Evolutionary conservation across 2,888 invertebrate genomes (phyloP).

Genomic region (Cyclophora albipunctata): DNA sequence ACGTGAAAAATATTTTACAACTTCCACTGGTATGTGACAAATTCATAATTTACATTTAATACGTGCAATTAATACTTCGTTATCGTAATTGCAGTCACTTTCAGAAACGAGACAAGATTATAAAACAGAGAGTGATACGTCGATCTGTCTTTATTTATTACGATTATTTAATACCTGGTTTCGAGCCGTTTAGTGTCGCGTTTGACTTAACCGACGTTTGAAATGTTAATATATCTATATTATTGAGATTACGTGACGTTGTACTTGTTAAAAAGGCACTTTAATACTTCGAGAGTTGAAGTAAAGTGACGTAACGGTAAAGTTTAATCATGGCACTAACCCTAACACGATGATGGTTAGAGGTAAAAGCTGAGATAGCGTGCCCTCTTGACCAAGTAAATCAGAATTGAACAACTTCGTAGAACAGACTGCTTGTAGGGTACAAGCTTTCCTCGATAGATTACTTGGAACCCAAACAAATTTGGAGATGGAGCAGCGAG

Average conservation of each 20-base stretch:
- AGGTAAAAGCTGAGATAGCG: neutral
- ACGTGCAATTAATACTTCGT: conserved; percentile 13
- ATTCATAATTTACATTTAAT: conserved; percentile 16
- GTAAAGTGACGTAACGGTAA: conserved; percentile 6
- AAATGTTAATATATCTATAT: conserved; percentile 35
- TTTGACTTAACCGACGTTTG: conserved; percentile 24
- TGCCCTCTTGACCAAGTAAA: conserved; percentile 44
- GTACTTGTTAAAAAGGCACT: conserved; percentile 15
- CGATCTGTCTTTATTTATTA: conserved; percentile 22
- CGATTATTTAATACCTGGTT: conserved; percentile 32
- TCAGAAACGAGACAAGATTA: neutral
- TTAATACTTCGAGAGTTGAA: conserved; percentile 25
- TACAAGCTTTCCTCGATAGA: conserved; percentile 13
- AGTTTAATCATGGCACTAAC: conserved; percentile 13
- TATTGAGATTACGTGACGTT: conserved; percentile 28
- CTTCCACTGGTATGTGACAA: conserved; percentile 16
- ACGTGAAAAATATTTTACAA: conserved; percentile 8
- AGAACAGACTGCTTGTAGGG: conserved; percentile 27
- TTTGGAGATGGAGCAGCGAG: conserved; percentile 3
- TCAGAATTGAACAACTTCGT: conserved; percentile 38
- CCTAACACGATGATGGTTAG: conserved; percentile 18
- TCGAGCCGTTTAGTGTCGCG: conserved; percentile 17
- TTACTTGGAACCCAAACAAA: conserved; percentile 12
- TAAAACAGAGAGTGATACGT: conserved; percentile 14
- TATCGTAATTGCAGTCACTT: conserved; percentile 19